Evolutionary conservation across 2,113 vertebrate species (phyloP).

Genomic region (Phyllopteryx taeniolatus): DNA sequence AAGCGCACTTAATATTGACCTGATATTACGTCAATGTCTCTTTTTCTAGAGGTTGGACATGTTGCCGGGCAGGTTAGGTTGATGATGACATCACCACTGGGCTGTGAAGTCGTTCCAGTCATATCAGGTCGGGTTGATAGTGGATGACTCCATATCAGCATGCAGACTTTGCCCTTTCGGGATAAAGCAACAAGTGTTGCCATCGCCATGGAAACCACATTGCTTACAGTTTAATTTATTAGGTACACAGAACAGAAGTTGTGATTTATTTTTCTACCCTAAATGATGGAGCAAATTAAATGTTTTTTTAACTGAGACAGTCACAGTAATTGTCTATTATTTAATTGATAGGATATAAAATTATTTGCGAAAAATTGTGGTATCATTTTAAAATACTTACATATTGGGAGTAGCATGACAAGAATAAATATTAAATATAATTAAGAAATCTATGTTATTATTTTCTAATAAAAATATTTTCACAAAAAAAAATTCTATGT

Average conservation of each 20-base stretch:
- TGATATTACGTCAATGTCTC: neutral
- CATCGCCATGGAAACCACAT: neutral
- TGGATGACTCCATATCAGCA: neutral
- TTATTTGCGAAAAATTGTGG: too few species aligned
- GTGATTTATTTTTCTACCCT: neutral
- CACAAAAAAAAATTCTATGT: too few species aligned
- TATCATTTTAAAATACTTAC: too few species aligned
- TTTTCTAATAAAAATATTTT: too few species aligned
- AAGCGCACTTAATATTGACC: too few species aligned
- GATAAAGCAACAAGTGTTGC: neutral
- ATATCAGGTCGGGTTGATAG: neutral
- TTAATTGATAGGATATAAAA: too few species aligned
- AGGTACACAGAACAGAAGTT: neutral
- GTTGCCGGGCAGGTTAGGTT: neutral
- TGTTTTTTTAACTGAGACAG: neutral
- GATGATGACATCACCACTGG: neutral
- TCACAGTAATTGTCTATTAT: neutral
- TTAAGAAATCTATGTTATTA: too few species aligned
- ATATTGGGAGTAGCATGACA: too few species aligned
- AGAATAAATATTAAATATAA: too few species aligned
- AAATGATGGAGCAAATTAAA: neutral
- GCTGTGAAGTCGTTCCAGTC: neutral
- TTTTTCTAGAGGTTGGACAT: neutral
- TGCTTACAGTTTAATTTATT: neutral
- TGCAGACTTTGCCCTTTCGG: neutral